Evolutionary conservation across 2,113 vertebrate species (phyloP).

Genomic region (Percopsis transmontana): DNA sequence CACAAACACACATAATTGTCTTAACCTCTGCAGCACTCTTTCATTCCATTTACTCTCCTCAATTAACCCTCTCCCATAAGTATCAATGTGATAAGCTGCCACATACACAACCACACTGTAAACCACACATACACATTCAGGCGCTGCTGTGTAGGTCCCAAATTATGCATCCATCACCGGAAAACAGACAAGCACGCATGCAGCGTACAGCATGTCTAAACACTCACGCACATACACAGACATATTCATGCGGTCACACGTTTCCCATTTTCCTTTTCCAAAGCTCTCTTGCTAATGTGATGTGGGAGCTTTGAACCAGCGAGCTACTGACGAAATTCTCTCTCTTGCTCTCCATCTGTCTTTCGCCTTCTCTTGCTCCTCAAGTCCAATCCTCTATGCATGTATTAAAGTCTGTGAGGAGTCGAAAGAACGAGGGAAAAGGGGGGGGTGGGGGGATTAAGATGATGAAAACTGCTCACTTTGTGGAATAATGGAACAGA

Average conservation of each 20-base stretch:
- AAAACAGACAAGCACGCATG: not conserved
- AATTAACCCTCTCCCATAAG: conserved; percentile 49
- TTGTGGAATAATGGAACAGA: conserved; percentile 15
- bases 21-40: too few species aligned
- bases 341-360: not conserved
- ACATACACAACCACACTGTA: not conserved
- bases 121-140: conserved; percentile 30
- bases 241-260: conserved; percentile 23
- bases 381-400: conserved; percentile 30
- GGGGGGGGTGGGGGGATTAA: conserved; percentile 27
- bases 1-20: too few species aligned
- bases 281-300: conserved; percentile 36
- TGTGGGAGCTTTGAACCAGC: conserved; percentile 33
- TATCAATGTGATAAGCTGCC: too few species aligned
- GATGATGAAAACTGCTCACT: conserved; percentile 45
- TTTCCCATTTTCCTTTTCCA: conserved; percentile 8
- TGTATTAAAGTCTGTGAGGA: conserved; percentile 1
- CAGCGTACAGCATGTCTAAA: not conserved
- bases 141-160: too few species aligned
- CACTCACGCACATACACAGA: not conserved
- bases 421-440: conserved; percentile 7
- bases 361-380: not conserved
- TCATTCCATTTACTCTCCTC: conserved; percentile 47
- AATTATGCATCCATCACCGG: not conserved
- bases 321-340: conserved; percentile 28